Percentiles rank a stretch among this genome's conserved stretches.
Conservation (phyloP, 2,113 vertebrate genomes). For the Hydropotes inermis region DNA sequence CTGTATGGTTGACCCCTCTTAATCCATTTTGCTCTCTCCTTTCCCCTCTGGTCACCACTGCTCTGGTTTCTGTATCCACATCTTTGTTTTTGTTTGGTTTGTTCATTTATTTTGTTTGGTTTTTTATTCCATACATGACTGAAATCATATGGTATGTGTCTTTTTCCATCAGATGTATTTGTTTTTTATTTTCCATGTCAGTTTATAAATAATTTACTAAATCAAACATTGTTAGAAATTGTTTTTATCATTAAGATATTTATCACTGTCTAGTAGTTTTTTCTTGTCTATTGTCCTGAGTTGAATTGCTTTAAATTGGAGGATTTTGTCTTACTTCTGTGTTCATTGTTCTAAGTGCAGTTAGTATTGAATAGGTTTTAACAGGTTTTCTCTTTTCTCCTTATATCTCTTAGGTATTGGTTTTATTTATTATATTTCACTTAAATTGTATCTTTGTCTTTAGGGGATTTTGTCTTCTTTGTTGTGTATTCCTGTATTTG, state of each 20-base stretch:
- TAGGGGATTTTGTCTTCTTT: not conserved
- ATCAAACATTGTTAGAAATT: conserved; percentile 16
- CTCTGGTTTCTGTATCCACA: not conserved
- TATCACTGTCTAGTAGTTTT: not conserved
- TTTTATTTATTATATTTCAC: conserved; percentile 26
- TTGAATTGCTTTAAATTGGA: not conserved
- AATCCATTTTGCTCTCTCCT: not conserved
- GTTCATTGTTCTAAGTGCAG: not conserved
- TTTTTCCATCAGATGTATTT: not conserved
- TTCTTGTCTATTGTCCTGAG: not conserved
- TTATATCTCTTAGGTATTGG: not conserved
- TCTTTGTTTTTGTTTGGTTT: not conserved
- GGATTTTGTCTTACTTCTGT: not conserved
- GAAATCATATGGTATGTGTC: not conserved
- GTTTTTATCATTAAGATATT: not conserved
- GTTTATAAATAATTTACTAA: not conserved
- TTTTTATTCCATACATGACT: not conserved
- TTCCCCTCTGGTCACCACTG: not conserved
- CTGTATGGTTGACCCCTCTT: not conserved
- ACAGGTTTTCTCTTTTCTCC: conserved; percentile 31
- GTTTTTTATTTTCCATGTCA: not conserved
- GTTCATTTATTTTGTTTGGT: not conserved
- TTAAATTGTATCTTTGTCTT: not conserved
- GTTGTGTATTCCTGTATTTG: not conserved
- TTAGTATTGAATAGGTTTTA: conserved; percentile 29